Evolutionary conservation across 2,888 invertebrate genomes (phyloP).

Genomic region (Dicycla oo): DNA sequence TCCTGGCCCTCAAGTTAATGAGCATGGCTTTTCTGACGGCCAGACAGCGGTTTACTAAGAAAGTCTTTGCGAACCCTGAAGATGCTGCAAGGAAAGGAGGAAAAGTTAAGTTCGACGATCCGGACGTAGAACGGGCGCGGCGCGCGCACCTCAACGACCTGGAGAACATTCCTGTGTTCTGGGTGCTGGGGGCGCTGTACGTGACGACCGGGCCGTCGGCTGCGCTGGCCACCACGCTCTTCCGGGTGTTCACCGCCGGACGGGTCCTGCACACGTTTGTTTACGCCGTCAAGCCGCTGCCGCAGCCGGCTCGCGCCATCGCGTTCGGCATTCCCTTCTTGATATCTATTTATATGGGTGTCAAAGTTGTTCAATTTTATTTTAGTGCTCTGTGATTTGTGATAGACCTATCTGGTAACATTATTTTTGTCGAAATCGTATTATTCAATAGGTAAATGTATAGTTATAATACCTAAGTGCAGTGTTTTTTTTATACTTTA

Average conservation of each 20-base stretch:
- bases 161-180: constrained; percentile 92
- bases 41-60: constrained; percentile 71
- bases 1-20: constrained; percentile 77
- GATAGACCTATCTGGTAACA: neutral
- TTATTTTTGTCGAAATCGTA: neutral
- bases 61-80: constrained; percentile 81
- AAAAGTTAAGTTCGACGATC: constrained; percentile 78
- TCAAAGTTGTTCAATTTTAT: constrained; percentile 74
- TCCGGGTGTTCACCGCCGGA: constrained; percentile 86
- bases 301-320: constrained; percentile 87
- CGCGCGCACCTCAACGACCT: constrained; percentile 93
- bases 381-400: constrained; percentile 65
- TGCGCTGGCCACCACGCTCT: constrained; percentile 72
- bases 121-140: constrained; percentile 81
- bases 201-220: constrained; percentile 88
- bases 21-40: constrained; percentile 72
- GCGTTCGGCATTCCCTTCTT: constrained; percentile 75
- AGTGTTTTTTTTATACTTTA: constrained; percentile 2
- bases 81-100: constrained; percentile 72
- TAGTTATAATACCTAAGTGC: neutral
- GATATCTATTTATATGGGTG: constrained; percentile 79
- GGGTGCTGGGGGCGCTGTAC: constrained; percentile 90
- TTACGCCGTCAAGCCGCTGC: constrained; percentile 91
- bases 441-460: neutral
- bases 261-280: constrained; percentile 91